Evolutionary conservation across 2,888 invertebrate genomes (phyloP), one percentile per base, ranked within the genome.

Genomic region (Eurytoma californica): DNA sequence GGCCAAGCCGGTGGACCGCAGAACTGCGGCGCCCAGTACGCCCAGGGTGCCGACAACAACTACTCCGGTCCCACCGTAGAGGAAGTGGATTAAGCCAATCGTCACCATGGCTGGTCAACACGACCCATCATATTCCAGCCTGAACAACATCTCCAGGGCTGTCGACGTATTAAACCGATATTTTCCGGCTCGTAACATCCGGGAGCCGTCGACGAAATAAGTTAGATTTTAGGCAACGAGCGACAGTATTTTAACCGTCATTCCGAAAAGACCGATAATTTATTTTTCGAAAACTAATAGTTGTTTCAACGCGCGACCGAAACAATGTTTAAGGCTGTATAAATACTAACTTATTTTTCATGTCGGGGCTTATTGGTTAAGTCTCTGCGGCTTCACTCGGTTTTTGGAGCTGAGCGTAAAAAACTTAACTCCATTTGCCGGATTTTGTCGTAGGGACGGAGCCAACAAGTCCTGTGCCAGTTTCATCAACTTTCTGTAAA

Each of bases 31-130:
- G 83, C 75, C 77, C 87, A 84, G 82, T 86, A 82, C 81, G 82
- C 85, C 77, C 88, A 84, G 84, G 88, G 61, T 83, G 91, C 83
- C 84, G 86, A 75, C 12, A 72, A 68, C 87, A 53, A 87, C 72
- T 88, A 91, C 18, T 89, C 89, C 3, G 93, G 93, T 0, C 94
- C 94, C 14, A 95, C 94, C 68, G 94, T 95, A 60, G 94, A 94
- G 85, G 94, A 95, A 91, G 92, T 95, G 61, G 95, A 95, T 88
- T 94, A 92, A 84, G 82, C 28, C 57, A 7, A 39, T 7, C 39
- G 49, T 66, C 51, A 20, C 18, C 57, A 58, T 61, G 65, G 18
- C 18, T 28, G 63, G 28, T 51, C 39, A 55, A 70, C 47, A 69
- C 58, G 9, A 24, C n/a, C n/a, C 16, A 3, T 13, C 7, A 39